Evolutionary conservation across 2,888 invertebrate genomes (phyloP), one percentile per base, ranked within the genome.

Genomic region (Macrostomum cliftonense): DNA sequence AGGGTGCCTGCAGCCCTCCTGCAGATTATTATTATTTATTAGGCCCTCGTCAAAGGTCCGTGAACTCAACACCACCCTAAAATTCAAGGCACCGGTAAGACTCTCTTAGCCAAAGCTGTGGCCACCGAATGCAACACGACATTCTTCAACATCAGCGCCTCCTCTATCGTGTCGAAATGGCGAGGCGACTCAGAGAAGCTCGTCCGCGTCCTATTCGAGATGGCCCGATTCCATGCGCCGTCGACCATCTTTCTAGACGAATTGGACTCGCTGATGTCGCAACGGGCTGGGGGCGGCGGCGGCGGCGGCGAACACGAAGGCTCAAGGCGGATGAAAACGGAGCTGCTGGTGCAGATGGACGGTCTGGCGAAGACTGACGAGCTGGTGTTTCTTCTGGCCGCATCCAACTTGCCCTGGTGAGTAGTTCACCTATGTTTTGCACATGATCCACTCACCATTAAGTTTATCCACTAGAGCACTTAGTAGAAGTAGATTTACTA

Each of bases 121-220:
- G 88, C 87, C 4, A 77, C 80, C 1, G 84, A 87, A 70, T 80
- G 82, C 54, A 70, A 64, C 60, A 77, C 73, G 2, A 83, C 83
- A 0, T 88, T 91, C 71, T 87, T 93, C 67, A 89, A 88, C 64
- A 79, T 91, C 13, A 81, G 85, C 1, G 81, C 85, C 52, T 84
- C 87, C 60, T 80, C 82, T 2, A 77, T 91, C 42, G 78, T 88
- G n/a, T 86, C 84, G 61, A 93, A 93, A 70, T 91, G 89, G 89
- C 75, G 89, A 36, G 91, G 91, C 0, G 91, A 93, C 59, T 88
- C 88, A 0, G 91, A 91, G 72, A 89, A 88, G 71, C 79, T 87
- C 58, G 76, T 91, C 42, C 79, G 84, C 72, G 79, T 85, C 0
- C 73, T 91, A 42, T 88, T 88, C 67, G 84, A 88, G 57, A 74